phyloP scores from a whole-genome alignment of 37 sponge, comb jelly and placozoan species.

The Bolinopsis microptera region DNA sequence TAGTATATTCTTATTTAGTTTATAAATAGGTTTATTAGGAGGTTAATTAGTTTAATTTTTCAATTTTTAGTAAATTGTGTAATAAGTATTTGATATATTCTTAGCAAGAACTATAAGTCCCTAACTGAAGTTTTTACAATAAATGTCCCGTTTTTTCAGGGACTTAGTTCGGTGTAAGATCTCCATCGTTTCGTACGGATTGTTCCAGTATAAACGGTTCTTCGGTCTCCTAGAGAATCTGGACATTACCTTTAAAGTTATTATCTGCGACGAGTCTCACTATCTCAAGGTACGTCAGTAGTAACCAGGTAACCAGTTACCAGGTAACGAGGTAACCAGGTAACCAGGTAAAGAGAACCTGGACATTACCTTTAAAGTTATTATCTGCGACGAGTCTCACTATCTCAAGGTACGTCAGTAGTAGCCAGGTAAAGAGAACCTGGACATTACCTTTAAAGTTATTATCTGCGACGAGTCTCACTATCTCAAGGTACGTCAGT shows the following conservation, averaged over 20 bases:
- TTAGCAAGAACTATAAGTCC: too few relatives aligned
- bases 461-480: slow-evolving; percentile 53
- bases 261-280: slow-evolving; percentile 45
- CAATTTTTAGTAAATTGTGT: too few relatives aligned
- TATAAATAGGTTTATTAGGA: too few relatives aligned
- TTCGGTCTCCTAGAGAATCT: background rate
- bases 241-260: background rate
- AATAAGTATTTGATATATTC: too few relatives aligned
- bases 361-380: background rate
- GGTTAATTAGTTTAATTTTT: too few relatives aligned
- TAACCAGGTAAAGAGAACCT: too few relatives aligned
- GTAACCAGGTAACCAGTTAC: too few relatives aligned
- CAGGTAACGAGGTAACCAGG: too few relatives aligned
- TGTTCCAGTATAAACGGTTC: slow-evolving; percentile 60
- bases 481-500: slow-evolving; percentile 57
- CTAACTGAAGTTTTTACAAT: too few relatives aligned
- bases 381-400: slow-evolving; percentile 45
- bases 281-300: slow-evolving; percentile 40
- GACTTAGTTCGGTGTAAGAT: background rate
- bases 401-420: slow-evolving; percentile 40
- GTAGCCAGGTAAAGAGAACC: too few relatives aligned
- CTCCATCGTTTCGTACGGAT: slow-evolving; percentile 61
- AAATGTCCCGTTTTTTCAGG: too few relatives aligned
- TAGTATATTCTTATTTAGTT: background rate
- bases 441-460: background rate